A percentile compares a stretch with the other conserved stretches of the same genome.
These are phyloP conservation scores for Aphrocallistes beatrix DNA, from an alignment of 37 sponge, comb jelly and placozoan genomes.

Conservation along the genomic window DNA sequence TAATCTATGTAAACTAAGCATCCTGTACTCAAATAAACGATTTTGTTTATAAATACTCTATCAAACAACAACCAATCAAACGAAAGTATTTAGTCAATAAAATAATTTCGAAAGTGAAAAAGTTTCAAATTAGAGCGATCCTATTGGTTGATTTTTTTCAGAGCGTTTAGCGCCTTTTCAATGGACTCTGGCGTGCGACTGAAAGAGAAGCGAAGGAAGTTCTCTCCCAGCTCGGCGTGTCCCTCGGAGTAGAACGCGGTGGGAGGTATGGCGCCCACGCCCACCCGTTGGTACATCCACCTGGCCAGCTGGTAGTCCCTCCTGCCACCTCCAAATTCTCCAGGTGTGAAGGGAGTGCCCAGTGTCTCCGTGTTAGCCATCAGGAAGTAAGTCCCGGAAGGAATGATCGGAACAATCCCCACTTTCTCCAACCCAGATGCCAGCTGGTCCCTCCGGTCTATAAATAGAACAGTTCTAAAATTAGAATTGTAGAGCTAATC, in stretches of 20 bases:
- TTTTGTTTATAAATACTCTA: too few relatives aligned
- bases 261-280: slow-evolving; percentile 17
- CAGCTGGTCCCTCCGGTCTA: slow-evolving; percentile 62
- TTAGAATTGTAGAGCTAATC: too few relatives aligned
- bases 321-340: neutral
- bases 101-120: neutral
- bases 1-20: too few relatives aligned
- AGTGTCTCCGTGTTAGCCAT: slow-evolving; percentile 59
- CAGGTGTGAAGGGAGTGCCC: slow-evolving; percentile 21
- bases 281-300: slow-evolving; percentile 3
- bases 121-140: neutral
- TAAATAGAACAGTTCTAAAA: too few relatives aligned
- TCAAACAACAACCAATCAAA: too few relatives aligned
- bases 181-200: neutral
- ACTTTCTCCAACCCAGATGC: slow-evolving; percentile 52
- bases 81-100: too few relatives aligned
- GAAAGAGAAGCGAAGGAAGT: neutral
- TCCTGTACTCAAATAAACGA: too few relatives aligned
- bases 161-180: neutral
- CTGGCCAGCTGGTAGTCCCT: neutral
- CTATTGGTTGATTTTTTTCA: neutral
- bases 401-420: slow-evolving; percentile 74
- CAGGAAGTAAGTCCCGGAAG: slow-evolving; percentile 90
- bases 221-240: neutral
- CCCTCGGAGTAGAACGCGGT: neutral